phyloP scores from a whole-genome alignment of 2,797 vertebrate genomes.

The Iguana delicatissima region DNA sequence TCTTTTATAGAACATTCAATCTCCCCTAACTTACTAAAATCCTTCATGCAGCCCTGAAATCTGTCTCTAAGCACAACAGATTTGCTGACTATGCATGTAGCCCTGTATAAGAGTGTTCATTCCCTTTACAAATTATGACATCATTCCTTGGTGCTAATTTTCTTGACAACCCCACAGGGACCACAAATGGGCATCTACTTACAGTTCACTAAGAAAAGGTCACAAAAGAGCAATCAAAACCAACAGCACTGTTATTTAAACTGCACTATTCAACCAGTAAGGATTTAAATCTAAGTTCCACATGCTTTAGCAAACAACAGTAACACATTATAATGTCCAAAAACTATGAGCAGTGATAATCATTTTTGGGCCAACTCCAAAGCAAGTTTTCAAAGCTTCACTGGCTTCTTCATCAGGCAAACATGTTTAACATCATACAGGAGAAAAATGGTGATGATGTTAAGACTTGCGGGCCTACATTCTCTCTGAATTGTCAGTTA shows the following conservation, averaged over 20 bases:
- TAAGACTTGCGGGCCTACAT: no score
- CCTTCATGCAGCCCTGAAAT: background rate
- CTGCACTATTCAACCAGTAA: background rate
- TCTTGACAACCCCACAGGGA: background rate
- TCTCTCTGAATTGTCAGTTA: no score
- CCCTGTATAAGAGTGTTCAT: no score
- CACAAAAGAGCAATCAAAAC: background rate
- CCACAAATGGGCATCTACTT: background rate
- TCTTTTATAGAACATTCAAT: background rate
- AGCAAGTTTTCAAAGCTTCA: no score
- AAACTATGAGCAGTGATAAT: no score
- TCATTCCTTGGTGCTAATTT: background rate
- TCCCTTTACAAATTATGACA: background rate
- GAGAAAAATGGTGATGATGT: no score
- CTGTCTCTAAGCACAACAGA: background rate
- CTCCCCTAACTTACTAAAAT: background rate
- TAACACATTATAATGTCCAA: background rate
- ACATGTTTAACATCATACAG: no score
- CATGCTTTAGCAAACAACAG: background rate
- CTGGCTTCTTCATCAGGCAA: no score
- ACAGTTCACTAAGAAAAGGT: background rate
- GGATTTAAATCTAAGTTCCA: background rate
- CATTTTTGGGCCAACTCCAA: no score
- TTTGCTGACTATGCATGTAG: no score
- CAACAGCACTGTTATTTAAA: background rate